These are phyloP conservation scores for Drosophila gaucha DNA, from an alignment of 2,888 invertebrate genomes.

Conservation along the genomic window DNA sequence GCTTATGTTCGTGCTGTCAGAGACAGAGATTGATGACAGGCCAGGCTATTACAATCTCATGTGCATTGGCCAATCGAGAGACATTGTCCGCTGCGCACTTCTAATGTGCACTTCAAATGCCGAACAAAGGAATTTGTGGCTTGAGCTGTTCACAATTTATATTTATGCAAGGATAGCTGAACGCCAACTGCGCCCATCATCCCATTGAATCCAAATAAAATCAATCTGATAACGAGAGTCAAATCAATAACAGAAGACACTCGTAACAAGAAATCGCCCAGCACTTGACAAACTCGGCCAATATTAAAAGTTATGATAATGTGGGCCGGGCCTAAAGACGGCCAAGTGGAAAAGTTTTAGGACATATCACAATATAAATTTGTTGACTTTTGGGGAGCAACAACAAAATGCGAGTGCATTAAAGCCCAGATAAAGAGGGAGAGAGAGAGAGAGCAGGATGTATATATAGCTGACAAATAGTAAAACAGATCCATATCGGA, in stretches of 20 bases:
- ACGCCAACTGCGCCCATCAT: constrained; percentile 15
- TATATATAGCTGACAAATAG: constrained; percentile 3
- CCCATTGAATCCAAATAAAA: constrained; percentile 38
- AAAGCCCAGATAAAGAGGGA: neutral
- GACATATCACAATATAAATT: neutral
- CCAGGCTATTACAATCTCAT: constrained; percentile 31
- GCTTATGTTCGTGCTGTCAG: constrained; percentile 29
- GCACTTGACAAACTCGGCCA: neutral
- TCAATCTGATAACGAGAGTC: constrained; percentile 46
- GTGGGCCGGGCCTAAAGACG: neutral
- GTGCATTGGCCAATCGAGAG: constrained; percentile 36
- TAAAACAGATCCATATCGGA: constrained; percentile 13
- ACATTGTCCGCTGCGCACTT: constrained; percentile 16
- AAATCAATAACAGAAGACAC: constrained; percentile 49
- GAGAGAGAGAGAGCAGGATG: too few species aligned
- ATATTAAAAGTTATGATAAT: constrained; percentile 16
- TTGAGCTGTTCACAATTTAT: constrained; percentile 26
- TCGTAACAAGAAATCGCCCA: neutral
- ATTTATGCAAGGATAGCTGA: constrained; percentile 48
- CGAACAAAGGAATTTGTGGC: constrained; percentile 37
- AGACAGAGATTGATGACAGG: constrained; percentile 45
- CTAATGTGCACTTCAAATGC: constrained; percentile 46
- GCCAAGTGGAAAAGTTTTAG: neutral
- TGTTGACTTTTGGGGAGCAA: too few species aligned
- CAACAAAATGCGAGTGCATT: constrained; percentile 16